Evolutionary conservation across 2,888 invertebrate genomes (phyloP), one percentile per base, ranked within the genome.

Genomic region (Laothoe populi): DNA sequence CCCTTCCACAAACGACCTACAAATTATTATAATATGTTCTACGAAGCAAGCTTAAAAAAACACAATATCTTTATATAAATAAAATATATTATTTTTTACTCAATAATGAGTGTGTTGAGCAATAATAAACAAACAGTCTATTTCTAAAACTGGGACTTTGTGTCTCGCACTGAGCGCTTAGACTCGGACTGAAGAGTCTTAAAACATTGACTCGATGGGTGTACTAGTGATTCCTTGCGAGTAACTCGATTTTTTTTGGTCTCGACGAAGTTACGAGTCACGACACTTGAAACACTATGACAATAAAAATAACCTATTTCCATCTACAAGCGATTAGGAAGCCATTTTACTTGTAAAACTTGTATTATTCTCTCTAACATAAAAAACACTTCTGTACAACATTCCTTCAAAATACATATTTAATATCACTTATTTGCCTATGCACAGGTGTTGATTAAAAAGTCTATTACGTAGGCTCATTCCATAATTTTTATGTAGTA

Each of bases 21-120:
- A 10, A 53, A 53, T 53, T 24, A 61, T 46, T 19, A 60, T 60
- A 53, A 16, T 62, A 61, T 63, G 49, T 58, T 62, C 68, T 66
- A 67, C 49, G 23, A 70, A 67, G 69, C 69, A 49, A 59, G 48
- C 57, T 66, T 59, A 58, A 66, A 63, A 46, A 57, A 38, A 45
- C 57, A 60, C 61, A 59, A 66, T 59, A 53, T 53, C 4, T 35
- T 19, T 10, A 19, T 53, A 53, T 19, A 53, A 53, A 53, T 19
- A 19, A 53, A 53, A 53, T 13, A 13, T 8, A 31, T 19, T 35
- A 53, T 53, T 35, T 53, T 35, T 35, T 53, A 35, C 53, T 53
- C 53, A 53, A 35, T 53, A 53, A 53, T 53, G 53, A 53, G 53
- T 35, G 31, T 35, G 31, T 53, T 53, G 53, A 53, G 53, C 53